Percentiles rank a stretch among this genome's conserved stretches.
phyloP scores from a whole-genome alignment of 2,797 vertebrate genomes.

The Taeniopygia guttata region DNA sequence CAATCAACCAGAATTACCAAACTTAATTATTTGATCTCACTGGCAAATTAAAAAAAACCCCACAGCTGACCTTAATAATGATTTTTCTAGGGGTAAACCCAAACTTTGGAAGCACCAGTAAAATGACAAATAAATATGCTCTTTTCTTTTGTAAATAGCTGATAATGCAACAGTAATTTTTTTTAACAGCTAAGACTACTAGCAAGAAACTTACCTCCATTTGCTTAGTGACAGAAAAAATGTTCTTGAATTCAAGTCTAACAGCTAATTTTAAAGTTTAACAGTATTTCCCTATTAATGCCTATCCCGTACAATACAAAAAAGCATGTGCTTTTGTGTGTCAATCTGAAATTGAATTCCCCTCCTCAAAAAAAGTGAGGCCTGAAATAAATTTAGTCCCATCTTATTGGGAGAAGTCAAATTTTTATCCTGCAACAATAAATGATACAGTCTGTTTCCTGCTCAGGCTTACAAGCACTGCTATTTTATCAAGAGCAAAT shows the following conservation, averaged over 20 bases:
- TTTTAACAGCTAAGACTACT: background rate
- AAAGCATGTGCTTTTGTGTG: background rate
- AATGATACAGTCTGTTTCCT: background rate
- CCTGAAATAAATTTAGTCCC: background rate
- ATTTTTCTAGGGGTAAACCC: background rate
- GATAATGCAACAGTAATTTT: background rate
- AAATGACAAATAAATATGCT: background rate
- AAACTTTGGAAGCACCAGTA: background rate
- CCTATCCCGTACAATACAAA: background rate
- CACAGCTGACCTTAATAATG: background rate
- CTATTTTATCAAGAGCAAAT: background rate
- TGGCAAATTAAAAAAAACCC: background rate
- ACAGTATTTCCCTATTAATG: background rate
- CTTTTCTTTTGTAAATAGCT: background rate
- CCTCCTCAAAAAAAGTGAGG: fast-evolving
- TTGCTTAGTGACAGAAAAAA: constrained; percentile 8
- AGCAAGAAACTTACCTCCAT: background rate
- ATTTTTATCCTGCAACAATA: background rate
- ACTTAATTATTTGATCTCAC: background rate
- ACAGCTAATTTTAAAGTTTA: background rate
- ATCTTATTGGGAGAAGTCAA: background rate
- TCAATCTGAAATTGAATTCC: background rate
- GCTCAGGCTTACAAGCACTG: background rate
- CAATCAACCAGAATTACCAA: background rate
- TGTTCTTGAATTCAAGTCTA: background rate